Base-by-base conservation (phyloP, 2,113 vertebrate genomes). In the Brachyistius frenatus region DNA sequence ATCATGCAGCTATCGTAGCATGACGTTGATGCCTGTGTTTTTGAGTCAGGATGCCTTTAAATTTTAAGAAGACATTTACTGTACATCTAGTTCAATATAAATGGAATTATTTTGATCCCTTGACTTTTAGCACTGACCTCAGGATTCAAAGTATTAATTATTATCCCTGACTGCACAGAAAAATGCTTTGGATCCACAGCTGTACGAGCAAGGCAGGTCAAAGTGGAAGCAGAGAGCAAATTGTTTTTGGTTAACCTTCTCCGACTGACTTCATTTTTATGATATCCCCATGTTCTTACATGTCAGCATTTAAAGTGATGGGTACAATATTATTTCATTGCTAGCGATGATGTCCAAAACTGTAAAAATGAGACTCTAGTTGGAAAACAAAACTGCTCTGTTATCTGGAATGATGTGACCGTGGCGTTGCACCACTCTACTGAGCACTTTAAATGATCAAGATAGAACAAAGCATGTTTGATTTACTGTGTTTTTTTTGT, bases 401-500 rank as follows among this genome's bases (percentile, higher is more conserved):
- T 11, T 13, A 6, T 44, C 10, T 3, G 13, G 41, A 39, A 39
- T 39, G 37, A 44, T 6, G 10, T 44, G 41, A 44, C 4, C 13
- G 41, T 44, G 10, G 41, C 41, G 3, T 13, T 13, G 10, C 41
- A 8, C 13, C 55, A 32, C 55, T 54, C 9, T 5, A 16, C 16
- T 14, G 30, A 10, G 30, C 32, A 32, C n/a, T 32, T 47, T 23
- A 66, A 49, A 65, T 58, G 14, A n/a, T 65, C 32, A 35, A 23
- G 15, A 33, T 41, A 13, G 52, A 73, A 52, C 49, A 54, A 78
- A 72, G 75, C n/a, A 32, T 5, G 37, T 11, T 4, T 1, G 0
- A 7, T 69, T 75, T 61, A 41, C 16, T 55, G 3, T 2, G 7
- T 37, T 46, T 64, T 41, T 71, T 78, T 23, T 23, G 23, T 70